Evolutionary conservation across 2,797 vertebrate species (phyloP).

Genomic region (Eutrigla gurnardus): DNA sequence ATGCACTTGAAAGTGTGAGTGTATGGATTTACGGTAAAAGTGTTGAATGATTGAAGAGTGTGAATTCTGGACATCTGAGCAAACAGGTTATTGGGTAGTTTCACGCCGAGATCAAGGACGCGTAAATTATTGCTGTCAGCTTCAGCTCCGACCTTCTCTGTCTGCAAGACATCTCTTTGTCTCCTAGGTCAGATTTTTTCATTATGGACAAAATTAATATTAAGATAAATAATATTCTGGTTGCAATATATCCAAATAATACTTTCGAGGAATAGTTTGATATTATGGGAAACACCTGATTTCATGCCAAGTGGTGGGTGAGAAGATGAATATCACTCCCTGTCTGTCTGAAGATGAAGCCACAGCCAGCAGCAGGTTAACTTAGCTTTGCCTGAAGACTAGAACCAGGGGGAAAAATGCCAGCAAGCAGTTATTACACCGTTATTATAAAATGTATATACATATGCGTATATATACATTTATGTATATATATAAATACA

Average conservation of each 20-base stretch:
- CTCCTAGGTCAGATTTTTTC: not conserved
- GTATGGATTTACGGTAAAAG: conserved; percentile 13
- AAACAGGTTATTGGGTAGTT: conserved; percentile 11
- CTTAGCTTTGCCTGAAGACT: not conserved
- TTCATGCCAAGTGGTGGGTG: not conserved
- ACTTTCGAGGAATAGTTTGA: not conserved
- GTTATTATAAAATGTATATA: too few relatives aligned
- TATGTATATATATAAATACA: too few relatives aligned
- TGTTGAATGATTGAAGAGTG: conserved; percentile 26
- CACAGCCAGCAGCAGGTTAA: not conserved
- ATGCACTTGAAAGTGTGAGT: conserved; percentile 14
- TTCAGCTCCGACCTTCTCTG: not conserved
- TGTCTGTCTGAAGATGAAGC: not conserved
- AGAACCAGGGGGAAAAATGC: too few relatives aligned
- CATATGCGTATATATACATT: too few relatives aligned
- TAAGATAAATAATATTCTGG: not conserved
- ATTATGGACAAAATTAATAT: not conserved
- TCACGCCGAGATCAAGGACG: conserved; percentile 1
- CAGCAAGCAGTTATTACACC: too few relatives aligned
- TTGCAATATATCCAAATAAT: not conserved
- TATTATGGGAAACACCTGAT: not conserved
- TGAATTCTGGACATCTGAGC: conserved; percentile 39
- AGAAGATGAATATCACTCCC: not conserved
- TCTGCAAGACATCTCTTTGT: not conserved
- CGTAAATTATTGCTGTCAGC: conserved; percentile 11